Base-by-base conservation (phyloP, 1,140 invertebrate genomes). In the Drosophila ogumai region DNA sequence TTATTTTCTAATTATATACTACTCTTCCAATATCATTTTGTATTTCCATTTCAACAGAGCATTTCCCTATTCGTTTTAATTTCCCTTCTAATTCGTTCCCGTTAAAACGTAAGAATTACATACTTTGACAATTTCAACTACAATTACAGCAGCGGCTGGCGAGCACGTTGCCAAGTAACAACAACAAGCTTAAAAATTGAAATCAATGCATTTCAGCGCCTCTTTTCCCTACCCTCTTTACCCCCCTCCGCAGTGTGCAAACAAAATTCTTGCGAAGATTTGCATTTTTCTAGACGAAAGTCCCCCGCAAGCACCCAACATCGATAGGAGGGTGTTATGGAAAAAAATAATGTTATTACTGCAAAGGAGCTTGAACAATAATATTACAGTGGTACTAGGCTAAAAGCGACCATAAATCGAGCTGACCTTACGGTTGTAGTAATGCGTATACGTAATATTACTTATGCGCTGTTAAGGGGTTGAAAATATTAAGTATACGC, bases 121-220 rank as follows among this genome's bases (percentile, higher is more conserved):
- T 64, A 38, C 17, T 38, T 36, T 31, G 19, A 65, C 65, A 65
- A 65, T 65, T 50, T 34, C 60, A 50, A 69, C 56, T 40, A 61
- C 67, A 73, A 74, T 60, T 72, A 74, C 71, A 40, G 19, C 67
- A 72, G 66, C 73, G 55, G 56, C 22, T 17, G 15, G 25, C 69
- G 52, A 75, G 59, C 73, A 75, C 73, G 73, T 75, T 75, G 73
- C 54, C 73, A 54, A 58, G 60, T 57, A 75, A 74, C 69, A 75
- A 75, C 73, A 65, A 65, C 41, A 75, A 59, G 50, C 56, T 25
- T 75, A 28, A 28, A 64, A 57, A 75, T 58, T 65, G 69, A 56
- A 75, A 75, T 75, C 73, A 75, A 66, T 75, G 73, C 73, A 75
- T 66, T 46, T 72, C 44, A 47, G 22, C n/a, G 31, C 56, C 56